phyloP scores from a whole-genome alignment of 2,113 vertebrate species.

The Boulengeromyrus knoepffleri region DNA sequence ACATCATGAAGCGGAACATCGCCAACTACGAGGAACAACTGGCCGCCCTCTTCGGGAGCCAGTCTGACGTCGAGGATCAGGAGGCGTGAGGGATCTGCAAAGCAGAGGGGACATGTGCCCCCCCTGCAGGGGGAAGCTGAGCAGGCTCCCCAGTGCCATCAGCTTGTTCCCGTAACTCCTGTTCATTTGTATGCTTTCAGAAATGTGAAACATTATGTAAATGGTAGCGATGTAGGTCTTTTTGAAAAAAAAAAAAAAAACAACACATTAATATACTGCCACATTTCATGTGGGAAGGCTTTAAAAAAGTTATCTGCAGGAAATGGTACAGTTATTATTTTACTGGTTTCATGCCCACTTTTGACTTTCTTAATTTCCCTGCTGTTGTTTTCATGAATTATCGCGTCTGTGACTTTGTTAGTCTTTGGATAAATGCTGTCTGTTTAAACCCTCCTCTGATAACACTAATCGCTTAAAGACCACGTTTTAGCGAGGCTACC shows the following conservation, averaged over 20 bases:
- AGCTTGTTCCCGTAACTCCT: constrained; percentile 55
- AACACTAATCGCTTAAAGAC: neutral
- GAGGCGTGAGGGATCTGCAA: constrained; percentile 67
- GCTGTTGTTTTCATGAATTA: constrained; percentile 1
- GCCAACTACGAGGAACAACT: constrained; percentile 96
- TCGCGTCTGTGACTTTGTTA: neutral
- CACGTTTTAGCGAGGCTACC: neutral
- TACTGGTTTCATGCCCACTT: neutral
- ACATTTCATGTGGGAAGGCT: constrained; percentile 21
- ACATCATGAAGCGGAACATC: constrained; percentile 99
- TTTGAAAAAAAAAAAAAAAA: constrained; percentile 14
- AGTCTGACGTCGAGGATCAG: constrained; percentile 84
- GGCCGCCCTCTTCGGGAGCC: constrained; percentile 85
- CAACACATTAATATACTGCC: constrained; percentile 25
- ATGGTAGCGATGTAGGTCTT: constrained; percentile 27
- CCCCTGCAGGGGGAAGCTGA: constrained; percentile 42
- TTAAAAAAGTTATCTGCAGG: constrained; percentile 10
- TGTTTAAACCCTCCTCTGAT: neutral
- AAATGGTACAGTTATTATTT: neutral
- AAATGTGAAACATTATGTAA: constrained; percentile 30
- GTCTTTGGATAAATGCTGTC: neutral
- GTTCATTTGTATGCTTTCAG: constrained; percentile 25
- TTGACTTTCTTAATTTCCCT: neutral
- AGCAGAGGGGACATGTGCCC: constrained; percentile 40
- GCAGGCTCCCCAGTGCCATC: constrained; percentile 61